Evolutionary conservation across 2,113 vertebrate genomes (phyloP), one percentile per base, ranked within the genome.

Genomic region (Carlito syrichta): DNA sequence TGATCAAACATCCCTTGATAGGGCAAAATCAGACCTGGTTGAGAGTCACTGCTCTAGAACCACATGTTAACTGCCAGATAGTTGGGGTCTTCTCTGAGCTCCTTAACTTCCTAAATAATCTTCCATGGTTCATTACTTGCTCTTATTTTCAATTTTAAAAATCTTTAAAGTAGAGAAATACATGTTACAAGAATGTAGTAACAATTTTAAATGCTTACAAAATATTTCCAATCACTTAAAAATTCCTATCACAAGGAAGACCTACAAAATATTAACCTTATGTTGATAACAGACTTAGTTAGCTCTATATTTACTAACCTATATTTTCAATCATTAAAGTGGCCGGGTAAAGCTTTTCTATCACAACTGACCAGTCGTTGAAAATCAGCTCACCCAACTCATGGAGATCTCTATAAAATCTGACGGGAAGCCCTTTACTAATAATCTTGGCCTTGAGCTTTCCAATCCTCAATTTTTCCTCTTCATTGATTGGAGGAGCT

Each of bases 341-440:
- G 22, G 69, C 74, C 7, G 96, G 97, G 69, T 96, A 85, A 23
- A 98, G 94, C 45, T 97, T 98, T 91, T 98, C 97, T 86, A 96
- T 97, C 38, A 98, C 91, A 35, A 43, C 54, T 12, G n/a, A 93
- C 91, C 95, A 98, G 95, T 98, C 93, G 63, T 95, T 85, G 16
- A 96, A 97, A 92, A 98, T 93, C 68, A 98, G 94, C 52, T 96
- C 74, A 50, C 86, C 48, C 1, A 96, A 52, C 86, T 98, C 97
- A 1, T 83, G 30, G 58, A 97, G 48, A 71, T 89, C 97, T 82
- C 54, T 97, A 19, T 96, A 98, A 97, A 98, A 98, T 35, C 89
- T 89, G 40, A 97, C 71, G 5, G 86, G 90, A 14, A 40, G 22
- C 32, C 97, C 98, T 94, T 95, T 94, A 62, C 91, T 97, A 79